phyloP scores from a whole-genome alignment of 1,140 invertebrate genomes.

The Mylabris phalerata region DNA sequence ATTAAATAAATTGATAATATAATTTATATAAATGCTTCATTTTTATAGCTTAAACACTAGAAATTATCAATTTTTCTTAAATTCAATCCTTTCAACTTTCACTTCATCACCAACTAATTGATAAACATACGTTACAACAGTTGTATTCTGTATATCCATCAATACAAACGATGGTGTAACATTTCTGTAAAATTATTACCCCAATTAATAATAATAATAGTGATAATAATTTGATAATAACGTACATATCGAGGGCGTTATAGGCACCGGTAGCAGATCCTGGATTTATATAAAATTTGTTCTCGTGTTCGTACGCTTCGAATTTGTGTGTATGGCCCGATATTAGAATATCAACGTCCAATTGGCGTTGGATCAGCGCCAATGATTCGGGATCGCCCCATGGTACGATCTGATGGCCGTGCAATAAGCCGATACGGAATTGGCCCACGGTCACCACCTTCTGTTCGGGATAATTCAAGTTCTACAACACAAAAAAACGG shows the following conservation, averaged over 20 bases:
- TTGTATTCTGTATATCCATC: conserved; percentile 97
- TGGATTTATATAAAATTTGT: conserved; percentile 99
- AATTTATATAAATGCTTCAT: no score
- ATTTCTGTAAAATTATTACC: conserved; percentile 54
- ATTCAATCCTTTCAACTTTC: conserved; percentile 98
- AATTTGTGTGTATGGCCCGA: conserved; percentile 98
- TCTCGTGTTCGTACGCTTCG: conserved; percentile 97
- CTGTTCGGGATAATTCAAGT: conserved; percentile 94
- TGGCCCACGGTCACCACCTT: conserved; percentile 99
- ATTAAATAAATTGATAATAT: no score
- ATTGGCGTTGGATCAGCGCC: conserved; percentile 88
- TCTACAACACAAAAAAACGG: conserved; percentile 47
- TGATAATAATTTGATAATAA: conserved; percentile 4
- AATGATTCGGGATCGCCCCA: conserved; percentile 94
- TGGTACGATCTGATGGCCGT: conserved; percentile 96
- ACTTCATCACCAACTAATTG: conserved; percentile 96
- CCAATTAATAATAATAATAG: neutral
- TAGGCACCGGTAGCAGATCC: conserved; percentile 98
- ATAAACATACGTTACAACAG: conserved; percentile 97
- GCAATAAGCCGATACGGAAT: conserved; percentile 94
- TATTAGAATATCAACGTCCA: conserved; percentile 98
- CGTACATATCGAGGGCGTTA: conserved; percentile 83
- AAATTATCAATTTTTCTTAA: conserved; percentile 70
- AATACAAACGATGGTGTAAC: conserved; percentile 95
- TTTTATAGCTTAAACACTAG: no score